Conservation (phyloP, 1,140 invertebrate genomes). For the Drosophila orena region DNA sequence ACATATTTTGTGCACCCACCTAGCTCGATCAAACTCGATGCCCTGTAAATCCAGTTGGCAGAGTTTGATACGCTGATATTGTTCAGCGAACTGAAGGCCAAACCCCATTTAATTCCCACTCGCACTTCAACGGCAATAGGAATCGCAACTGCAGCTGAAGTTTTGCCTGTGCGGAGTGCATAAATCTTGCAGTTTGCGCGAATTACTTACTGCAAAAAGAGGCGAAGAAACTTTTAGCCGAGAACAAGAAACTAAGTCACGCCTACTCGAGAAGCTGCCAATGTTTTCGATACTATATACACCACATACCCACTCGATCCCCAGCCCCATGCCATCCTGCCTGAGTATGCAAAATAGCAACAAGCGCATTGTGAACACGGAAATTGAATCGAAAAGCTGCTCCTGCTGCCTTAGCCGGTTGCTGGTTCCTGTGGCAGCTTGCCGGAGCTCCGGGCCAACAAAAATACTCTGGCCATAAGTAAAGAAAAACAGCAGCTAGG, state of each 20-base stretch:
- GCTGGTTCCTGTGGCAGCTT: conserved; percentile 24
- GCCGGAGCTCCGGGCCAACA: conserved; percentile 39
- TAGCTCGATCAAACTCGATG: neutral
- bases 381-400: conserved; percentile 78
- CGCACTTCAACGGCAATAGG: conserved; percentile 44
- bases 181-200: conserved; percentile 70
- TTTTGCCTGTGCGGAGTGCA: conserved; percentile 51
- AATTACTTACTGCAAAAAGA: conserved; percentile 69
- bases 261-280: conserved; percentile 66
- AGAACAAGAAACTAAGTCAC: conserved; percentile 67
- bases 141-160: conserved; percentile 34
- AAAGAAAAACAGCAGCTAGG: conserved; percentile 66
- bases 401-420: conserved; percentile 15
- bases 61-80: conserved; percentile 17
- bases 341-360: conserved; percentile 74
- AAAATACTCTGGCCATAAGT: conserved; percentile 68
- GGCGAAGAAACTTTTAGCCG: conserved; percentile 48
- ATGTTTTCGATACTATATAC: conserved; percentile 55
- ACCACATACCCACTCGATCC: conserved; percentile 17
- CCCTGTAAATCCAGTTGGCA: neutral
- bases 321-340: conserved; percentile 6
- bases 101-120: conserved; percentile 60
- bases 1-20: neutral
- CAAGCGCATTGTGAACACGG: conserved; percentile 73
- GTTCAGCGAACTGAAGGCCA: conserved; percentile 9